Conservation (phyloP, 2,888 invertebrate genomes). For the Cordylochernes scorpioides region DNA sequence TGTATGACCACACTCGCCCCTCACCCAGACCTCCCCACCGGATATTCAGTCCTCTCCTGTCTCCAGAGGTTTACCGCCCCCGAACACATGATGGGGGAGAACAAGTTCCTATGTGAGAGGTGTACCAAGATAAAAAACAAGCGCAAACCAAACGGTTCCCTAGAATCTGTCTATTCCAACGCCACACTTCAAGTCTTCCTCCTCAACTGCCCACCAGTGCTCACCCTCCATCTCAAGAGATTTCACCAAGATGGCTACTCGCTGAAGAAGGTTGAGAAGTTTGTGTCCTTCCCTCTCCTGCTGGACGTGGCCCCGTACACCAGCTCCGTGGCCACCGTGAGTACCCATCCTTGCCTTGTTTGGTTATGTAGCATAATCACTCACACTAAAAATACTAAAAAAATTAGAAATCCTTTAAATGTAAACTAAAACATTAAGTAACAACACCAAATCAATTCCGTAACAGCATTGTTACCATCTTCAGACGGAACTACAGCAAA, state of each 20-base stretch:
- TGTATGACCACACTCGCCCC: no score
- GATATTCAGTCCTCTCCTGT: slow-evolving; percentile 42
- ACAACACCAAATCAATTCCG: no score
- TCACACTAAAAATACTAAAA: no score
- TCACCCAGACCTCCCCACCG: no score
- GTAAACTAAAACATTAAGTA: no score
- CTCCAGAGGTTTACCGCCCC: slow-evolving; percentile 70
- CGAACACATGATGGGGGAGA: slow-evolving; percentile 66
- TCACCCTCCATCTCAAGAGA: slow-evolving; percentile 79
- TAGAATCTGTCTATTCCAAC: slow-evolving; percentile 22
- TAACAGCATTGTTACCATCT: no score
- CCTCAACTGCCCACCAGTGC: slow-evolving; percentile 64
- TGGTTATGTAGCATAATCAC: no score
- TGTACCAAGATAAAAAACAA: slow-evolving; percentile 27
- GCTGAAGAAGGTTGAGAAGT: slow-evolving; percentile 55
- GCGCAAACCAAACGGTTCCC: no score
- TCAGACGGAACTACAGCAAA: no score
- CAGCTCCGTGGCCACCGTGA: slow-evolving; percentile 16
- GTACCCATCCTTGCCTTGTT: no score
- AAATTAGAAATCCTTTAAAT: no score
- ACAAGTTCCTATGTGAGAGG: slow-evolving; percentile 70
- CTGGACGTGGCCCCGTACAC: slow-evolving; percentile 77
- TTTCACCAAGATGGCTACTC: slow-evolving; percentile 61
- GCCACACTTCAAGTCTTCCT: slow-evolving; percentile 34
- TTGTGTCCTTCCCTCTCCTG: slow-evolving; percentile 56